These are phyloP conservation scores for Polydrusus cervinus DNA, from an alignment of 2,888 invertebrate genomes.

Conservation along the genomic window DNA sequence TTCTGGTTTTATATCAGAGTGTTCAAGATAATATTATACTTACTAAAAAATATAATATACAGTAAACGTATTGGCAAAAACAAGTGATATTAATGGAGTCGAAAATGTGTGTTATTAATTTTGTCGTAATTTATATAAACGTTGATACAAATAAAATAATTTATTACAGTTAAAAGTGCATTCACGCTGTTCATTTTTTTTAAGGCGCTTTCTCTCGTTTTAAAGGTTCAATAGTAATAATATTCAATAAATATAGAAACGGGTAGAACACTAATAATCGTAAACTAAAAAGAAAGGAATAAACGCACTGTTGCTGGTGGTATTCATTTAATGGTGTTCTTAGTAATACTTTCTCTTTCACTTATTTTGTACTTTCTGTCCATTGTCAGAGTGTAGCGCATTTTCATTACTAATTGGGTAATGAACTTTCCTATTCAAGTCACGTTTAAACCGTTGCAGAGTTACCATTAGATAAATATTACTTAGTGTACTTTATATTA, in stretches of 20 bases:
- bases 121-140: background rate
- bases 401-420: conserved; percentile 30
- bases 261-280: too few relatives aligned
- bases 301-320: too few relatives aligned
- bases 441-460: conserved; percentile 42
- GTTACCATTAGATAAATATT: conserved; percentile 61
- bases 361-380: background rate
- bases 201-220: too few relatives aligned
- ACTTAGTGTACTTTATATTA: conserved; percentile 54
- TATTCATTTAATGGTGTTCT: too few relatives aligned
- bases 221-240: too few relatives aligned
- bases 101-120: background rate
- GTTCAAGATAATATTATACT: conserved; percentile 35
- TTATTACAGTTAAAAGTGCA: too few relatives aligned
- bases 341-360: too few relatives aligned
- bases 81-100: conserved; percentile 13
- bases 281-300: too few relatives aligned
- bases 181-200: too few relatives aligned
- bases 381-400: background rate
- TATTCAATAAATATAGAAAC: too few relatives aligned
- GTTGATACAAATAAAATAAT: too few relatives aligned
- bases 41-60: conserved; percentile 28
- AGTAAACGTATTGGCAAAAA: conserved; percentile 2
- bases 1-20: conserved; percentile 40
- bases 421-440: conserved; percentile 42